Base-by-base conservation (phyloP, 2,113 vertebrate genomes). In the Falco punctatus region DNA sequence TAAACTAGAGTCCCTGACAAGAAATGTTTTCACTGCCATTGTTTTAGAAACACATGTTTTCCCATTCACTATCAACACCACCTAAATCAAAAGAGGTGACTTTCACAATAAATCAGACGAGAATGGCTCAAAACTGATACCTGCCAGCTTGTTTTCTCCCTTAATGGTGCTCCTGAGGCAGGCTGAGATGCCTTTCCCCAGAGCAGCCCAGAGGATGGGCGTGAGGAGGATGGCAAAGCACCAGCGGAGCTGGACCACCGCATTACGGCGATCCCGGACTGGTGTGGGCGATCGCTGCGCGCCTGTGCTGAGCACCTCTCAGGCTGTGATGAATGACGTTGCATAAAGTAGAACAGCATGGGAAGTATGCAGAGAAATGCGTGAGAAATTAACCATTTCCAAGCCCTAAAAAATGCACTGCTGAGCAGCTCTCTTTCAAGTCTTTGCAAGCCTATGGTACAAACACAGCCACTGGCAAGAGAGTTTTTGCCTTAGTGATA, bases 51-150 rank as follows among this genome's bases (percentile, higher is more conserved):
- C 96, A 91, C 94, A 82, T 96, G 82, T 94, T 96, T 97, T 92
- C 79, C 96, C 81, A 95, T 95, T 94, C 85, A n/a, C 90, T 95
- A 96, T 96, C 71, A 62, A 96, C 90, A 38, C 62, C 80, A 66
- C 94, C 96, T 94, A 98, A 98, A 97, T 98, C 96, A 97, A 97
- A 93, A 48, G 73, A 79, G 97, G 93, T 94, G 90, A 97, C 96
- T 98, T 96, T 95, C 89, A 97, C 88, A 93, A 82, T 97, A 98
- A 97, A 97, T 97, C 96, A 97, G 94, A 95, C 87, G 92, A 97
- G 84, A 86, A 92, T 7, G 12, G 89, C 96, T 96, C 96, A 86
- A 95, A 97, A 97, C 72, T 96, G 86, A 97, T 97, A 96, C 62
- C 61, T 94, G 86, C 78, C 96, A 96, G 96, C 81, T 97, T 96